Conservation (phyloP, 2,797 vertebrate species). For the Sebastes steindachneri region DNA sequence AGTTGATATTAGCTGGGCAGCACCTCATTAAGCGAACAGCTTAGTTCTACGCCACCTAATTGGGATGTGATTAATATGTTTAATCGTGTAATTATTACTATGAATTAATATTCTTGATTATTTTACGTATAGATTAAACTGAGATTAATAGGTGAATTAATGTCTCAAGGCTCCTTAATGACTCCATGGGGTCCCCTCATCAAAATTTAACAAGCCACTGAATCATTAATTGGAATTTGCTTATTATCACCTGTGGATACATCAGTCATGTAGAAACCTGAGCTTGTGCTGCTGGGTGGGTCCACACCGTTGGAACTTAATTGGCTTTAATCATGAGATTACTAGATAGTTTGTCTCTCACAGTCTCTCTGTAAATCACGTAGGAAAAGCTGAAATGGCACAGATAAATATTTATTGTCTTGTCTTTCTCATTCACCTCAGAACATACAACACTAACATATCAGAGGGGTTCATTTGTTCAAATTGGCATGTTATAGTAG, state of each 20-base stretch:
- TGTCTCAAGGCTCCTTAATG: slow-evolving; percentile 62
- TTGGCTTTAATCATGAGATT: slow-evolving; percentile 38
- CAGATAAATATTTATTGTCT: neutral
- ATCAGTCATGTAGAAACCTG: slow-evolving; percentile 57
- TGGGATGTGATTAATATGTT: slow-evolving; percentile 65
- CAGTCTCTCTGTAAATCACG: slow-evolving; percentile 12
- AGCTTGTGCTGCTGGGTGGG: slow-evolving; percentile 32
- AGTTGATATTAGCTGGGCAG: slow-evolving; percentile 18
- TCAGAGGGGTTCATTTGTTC: neutral
- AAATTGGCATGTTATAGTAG: neutral
- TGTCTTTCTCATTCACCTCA: neutral
- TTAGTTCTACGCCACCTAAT: slow-evolving; percentile 48
- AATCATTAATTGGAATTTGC: slow-evolving; percentile 80
- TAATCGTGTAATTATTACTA: slow-evolving; percentile 58
- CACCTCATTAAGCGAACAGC: slow-evolving; percentile 41
- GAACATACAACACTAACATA: neutral
- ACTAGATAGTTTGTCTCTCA: neutral
- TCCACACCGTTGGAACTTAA: slow-evolving; percentile 36
- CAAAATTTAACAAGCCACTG: slow-evolving; percentile 71
- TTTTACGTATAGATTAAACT: slow-evolving; percentile 65
- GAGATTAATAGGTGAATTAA: slow-evolving; percentile 69
- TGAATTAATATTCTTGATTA: slow-evolving; percentile 54
- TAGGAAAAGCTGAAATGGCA: neutral
- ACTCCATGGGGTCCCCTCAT: slow-evolving; percentile 65
- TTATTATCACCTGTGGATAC: slow-evolving; percentile 80